phyloP scores from a whole-genome alignment of 2,888 invertebrate genomes.

The Andrena bicolor region DNA sequence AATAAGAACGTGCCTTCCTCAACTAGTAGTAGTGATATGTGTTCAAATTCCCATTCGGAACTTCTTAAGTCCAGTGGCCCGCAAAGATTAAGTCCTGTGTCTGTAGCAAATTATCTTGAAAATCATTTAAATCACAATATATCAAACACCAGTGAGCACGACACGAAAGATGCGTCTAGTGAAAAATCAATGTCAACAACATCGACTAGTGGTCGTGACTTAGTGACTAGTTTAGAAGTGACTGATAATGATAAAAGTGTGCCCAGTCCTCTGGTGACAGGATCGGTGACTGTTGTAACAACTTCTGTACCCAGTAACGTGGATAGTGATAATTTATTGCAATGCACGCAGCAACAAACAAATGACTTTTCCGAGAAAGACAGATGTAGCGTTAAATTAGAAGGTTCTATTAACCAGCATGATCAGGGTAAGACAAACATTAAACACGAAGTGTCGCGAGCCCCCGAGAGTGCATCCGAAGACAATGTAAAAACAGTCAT shows the following conservation, averaged over 20 bases:
- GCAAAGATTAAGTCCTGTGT: slow-evolving; percentile 77
- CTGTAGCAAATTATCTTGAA: slow-evolving; percentile 77
- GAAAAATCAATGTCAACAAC: slow-evolving; percentile 62
- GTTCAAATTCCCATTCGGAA: slow-evolving; percentile 83
- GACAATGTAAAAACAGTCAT: slow-evolving; percentile 63
- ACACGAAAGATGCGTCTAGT: slow-evolving; percentile 62
- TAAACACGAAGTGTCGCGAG: slow-evolving; percentile 57
- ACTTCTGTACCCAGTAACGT: slow-evolving; percentile 61
- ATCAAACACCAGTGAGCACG: slow-evolving; percentile 71
- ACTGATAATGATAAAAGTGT: slow-evolving; percentile 64
- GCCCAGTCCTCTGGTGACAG: slow-evolving; percentile 71
- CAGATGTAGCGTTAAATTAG: slow-evolving; percentile 71
- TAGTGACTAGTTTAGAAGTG: slow-evolving; percentile 62
- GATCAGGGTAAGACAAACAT: slow-evolving; percentile 72
- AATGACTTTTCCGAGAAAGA: slow-evolving; percentile 71
- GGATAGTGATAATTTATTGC: slow-evolving; percentile 76
- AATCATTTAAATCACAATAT: slow-evolving; percentile 77
- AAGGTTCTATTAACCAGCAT: slow-evolving; percentile 68
- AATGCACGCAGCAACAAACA: slow-evolving; percentile 75
- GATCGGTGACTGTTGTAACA: slow-evolving; percentile 70
- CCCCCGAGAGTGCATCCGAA: slow-evolving; percentile 59
- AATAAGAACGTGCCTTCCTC: slow-evolving; percentile 85
- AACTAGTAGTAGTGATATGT: slow-evolving; percentile 84
- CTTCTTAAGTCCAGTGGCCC: slow-evolving; percentile 79
- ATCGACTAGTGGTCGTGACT: slow-evolving; percentile 62